Base-by-base conservation (phyloP, 2,797 vertebrate genomes). In the Antennarius maculatus region DNA sequence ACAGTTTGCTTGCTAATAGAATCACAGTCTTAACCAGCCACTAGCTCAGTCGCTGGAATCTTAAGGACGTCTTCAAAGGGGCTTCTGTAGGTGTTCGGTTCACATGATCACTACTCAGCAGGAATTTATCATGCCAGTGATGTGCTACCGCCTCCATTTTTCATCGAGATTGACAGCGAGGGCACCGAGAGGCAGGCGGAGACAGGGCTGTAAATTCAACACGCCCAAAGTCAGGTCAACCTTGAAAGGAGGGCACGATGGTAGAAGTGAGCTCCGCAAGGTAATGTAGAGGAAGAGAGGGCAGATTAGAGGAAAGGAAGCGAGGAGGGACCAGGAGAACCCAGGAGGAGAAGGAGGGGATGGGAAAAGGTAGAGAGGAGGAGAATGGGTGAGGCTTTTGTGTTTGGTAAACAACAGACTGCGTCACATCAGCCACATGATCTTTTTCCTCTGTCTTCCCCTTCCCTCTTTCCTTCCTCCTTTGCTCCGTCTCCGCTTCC, bases 221-320 rank as follows among this genome's bases (percentile, higher is more conserved):
- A 84, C 82, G 47, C 85, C 81, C 86, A 89, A 92, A 91, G 91
- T 90, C 90, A 86, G 76, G 67, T 78, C 83, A 89, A 90, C 90
- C 90, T 90, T 90, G 84, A 86, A 80, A 76, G 54, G 81, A 86
- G 88, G 90, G 82, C 87, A 89, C 49, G 15, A 71, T 70, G 70
- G 59, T 61, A 76, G 80, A 82, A 86, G 79, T 73, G 71, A 86
- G 83, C 79, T 84, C 6, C 67, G 72, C 61, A 69, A 75, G 52
- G 84, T 63, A 83, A 79, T 50, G 66, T 43, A 59, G 56, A 55
- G 65, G 54, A 58, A 62, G 54, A 68, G 59, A 68, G 56, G 52
- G 60, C 56, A 79, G 73, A 73, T 80, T 64, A 81, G 54, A 71
- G 50, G 60, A 46, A 63, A 74, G 54, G 69, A 65, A 65, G 70